phyloP scores from a whole-genome alignment of 2,113 vertebrate genomes.

The Hippopotamus amphibius region DNA sequence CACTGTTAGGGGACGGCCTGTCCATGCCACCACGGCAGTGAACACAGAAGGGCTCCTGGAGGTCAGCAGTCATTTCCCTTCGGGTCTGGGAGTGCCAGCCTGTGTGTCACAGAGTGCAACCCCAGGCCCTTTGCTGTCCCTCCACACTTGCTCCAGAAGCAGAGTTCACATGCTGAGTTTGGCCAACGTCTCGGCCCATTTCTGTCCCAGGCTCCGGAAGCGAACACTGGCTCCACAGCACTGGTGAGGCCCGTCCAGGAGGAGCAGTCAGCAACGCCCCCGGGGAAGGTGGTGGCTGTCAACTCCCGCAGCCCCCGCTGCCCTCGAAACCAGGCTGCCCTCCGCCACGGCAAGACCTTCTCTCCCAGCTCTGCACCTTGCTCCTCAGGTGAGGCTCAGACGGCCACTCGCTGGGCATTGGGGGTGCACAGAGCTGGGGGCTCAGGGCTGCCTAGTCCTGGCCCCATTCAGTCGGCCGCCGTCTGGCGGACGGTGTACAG shows the following conservation, averaged over 20 bases:
- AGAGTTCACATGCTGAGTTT: neutral
- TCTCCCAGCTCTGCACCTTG: conserved; percentile 83
- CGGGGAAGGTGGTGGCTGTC: conserved; percentile 90
- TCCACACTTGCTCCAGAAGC: neutral
- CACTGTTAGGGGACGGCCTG: rapidly evolving
- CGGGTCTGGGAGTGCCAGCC: neutral
- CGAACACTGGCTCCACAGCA: conserved; percentile 90
- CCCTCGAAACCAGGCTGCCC: conserved; percentile 89
- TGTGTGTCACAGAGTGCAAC: neutral
- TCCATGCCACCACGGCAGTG: rapidly evolving
- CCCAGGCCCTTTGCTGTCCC: neutral
- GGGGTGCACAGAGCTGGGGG: rapidly evolving
- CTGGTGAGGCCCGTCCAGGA: conserved; percentile 92
- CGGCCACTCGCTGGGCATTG: rapidly evolving
- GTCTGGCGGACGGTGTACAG: rapidly evolving
- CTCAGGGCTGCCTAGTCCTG: neutral
- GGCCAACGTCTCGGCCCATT: neutral
- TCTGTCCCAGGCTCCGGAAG: conserved; percentile 89
- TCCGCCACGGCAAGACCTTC: conserved; percentile 90
- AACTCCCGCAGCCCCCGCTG: conserved; percentile 93
- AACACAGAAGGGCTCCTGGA: neutral
- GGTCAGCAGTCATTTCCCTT: rapidly evolving
- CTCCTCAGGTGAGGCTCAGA: conserved; percentile 84
- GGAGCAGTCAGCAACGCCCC: conserved; percentile 92
- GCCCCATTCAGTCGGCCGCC: neutral